Conservation (phyloP, 2,113 vertebrate species). For the Austrofundulus limnaeus region DNA sequence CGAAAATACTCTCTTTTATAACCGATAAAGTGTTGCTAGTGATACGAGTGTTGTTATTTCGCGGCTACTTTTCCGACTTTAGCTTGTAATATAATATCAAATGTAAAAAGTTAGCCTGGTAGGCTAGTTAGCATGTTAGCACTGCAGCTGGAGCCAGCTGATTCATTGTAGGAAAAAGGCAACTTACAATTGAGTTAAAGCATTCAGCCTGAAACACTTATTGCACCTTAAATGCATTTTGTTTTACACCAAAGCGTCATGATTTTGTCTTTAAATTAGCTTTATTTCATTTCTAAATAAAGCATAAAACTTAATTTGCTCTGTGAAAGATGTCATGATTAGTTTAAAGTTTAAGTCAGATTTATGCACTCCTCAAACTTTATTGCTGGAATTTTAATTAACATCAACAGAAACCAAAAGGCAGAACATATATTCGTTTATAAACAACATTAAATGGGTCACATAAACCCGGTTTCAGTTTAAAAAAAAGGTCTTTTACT, state of each 20-base stretch:
- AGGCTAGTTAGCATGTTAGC: constrained; percentile 58
- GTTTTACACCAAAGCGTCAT: no score
- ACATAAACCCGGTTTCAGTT: no score
- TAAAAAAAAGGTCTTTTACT: no score
- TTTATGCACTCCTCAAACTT: no score
- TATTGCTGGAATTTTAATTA: no score
- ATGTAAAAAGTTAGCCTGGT: constrained; percentile 6
- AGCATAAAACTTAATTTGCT: no score
- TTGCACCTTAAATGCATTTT: neutral
- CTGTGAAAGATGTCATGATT: no score
- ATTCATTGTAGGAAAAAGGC: constrained; percentile 45
- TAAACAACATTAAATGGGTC: neutral
- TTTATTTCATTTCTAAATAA: no score
- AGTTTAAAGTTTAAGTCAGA: no score
- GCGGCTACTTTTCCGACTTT: rapidly evolving
- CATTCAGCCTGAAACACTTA: neutral
- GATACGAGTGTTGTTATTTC: neutral
- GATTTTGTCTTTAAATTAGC: no score
- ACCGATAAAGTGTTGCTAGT: rapidly evolving
- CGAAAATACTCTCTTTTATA: constrained; percentile 15
- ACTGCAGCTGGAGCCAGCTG: constrained; percentile 29
- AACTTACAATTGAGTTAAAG: neutral
- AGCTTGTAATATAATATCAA: neutral
- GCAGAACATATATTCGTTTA: neutral
- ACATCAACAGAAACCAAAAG: no score